Evolutionary conservation across 2,888 invertebrate genomes (phyloP), one percentile per base, ranked within the genome.

Genomic region (Apamea crenata): DNA sequence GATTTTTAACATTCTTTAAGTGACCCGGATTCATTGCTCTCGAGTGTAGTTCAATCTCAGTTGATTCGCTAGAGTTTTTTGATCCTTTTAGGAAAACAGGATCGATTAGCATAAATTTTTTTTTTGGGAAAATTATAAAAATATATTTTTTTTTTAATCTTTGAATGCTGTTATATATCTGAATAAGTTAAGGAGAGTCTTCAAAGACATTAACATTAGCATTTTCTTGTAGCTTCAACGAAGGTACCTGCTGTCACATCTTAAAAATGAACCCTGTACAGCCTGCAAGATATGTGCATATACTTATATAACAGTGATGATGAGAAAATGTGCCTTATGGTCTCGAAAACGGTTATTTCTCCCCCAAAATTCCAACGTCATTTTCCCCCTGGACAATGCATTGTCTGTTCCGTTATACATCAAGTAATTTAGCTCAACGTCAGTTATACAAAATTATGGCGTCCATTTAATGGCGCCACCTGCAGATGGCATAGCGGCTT

Each of bases 401-500:
- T 66, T 61, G n/a, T 77, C 80, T 71, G 50, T 36, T 74, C 56
- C 29, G 47, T 74, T 77, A 77, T 21, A 72, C 50, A 80, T 77
- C 81, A 68, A 77, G 75, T 40, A 87, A 81, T 87, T 85, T 71
- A 68, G 69, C 73, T 63, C 44, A 77, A 85, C 72, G 82, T 84
- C 81, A 81, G 77, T 82, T 78, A 70, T 47, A 83, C 80, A 84
- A 89, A 89, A 83, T 89, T 82, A 87, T 82, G 74, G 81, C 83
- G 80, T 84, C 87, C 84, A 86, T 88, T 86, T 79, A 76, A 77
- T 68, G 82, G 83, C 74, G 82, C 83, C 89, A 84, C 82, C 83
- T 86, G 88, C 89, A 90, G 90, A 87, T 88, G 90, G 86, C 86
- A 88, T 81, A 77, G 80, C 83, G 80, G 82, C 86, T 78, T 90